Evolutionary conservation across 2,888 invertebrate species (phyloP), one percentile per base, ranked within the genome.

Genomic region (Leptopterna dolabrata): DNA sequence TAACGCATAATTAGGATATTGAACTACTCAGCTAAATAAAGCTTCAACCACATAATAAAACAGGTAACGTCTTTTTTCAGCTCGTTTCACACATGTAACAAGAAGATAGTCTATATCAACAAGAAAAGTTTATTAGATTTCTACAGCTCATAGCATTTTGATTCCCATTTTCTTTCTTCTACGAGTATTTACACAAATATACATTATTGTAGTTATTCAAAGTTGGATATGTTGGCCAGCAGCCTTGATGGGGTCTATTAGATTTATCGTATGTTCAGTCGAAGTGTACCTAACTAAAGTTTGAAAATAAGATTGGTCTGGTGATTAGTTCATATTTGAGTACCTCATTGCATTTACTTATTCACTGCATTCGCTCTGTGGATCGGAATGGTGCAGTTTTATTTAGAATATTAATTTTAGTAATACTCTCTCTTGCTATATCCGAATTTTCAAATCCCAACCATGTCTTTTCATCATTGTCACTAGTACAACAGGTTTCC

Each of bases 21-120:
- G 24, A 78, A 78, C 78, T 78, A 78, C 78, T 47, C n/a, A 27
- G 19, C 78, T 78, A 78, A 76, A 76, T 76, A n/a, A 78, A 78
- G 43, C 43, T 27, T 78, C 45, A 76, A 27, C 43, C 78, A 24
- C 78, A 27, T 43, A 41, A 19, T 24, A 63, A 63, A 24, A 24
- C 63, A 24, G 29, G 29, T 76, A 29, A 6, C 30, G 4, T 76
- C 30, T 2, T 36, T 41, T 29, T 71, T 41, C 24, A 71, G 11
- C 71, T 71, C 55, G 24, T 71, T 19, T 27, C 71, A 24, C 27
- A 24, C 29, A 13, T 24, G n/a, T 27, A 16, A 71, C 71, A 71
- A 7, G 29, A 7, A 36, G 36, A 36, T 36, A 36, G 36, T 36
- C 36, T 36, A 36, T 36, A 36, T 4, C 36, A 36, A 36, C 7